These are phyloP conservation scores for Margarornis squamiger DNA, from an alignment of 2,797 vertebrate species.

Conservation along the genomic window DNA sequence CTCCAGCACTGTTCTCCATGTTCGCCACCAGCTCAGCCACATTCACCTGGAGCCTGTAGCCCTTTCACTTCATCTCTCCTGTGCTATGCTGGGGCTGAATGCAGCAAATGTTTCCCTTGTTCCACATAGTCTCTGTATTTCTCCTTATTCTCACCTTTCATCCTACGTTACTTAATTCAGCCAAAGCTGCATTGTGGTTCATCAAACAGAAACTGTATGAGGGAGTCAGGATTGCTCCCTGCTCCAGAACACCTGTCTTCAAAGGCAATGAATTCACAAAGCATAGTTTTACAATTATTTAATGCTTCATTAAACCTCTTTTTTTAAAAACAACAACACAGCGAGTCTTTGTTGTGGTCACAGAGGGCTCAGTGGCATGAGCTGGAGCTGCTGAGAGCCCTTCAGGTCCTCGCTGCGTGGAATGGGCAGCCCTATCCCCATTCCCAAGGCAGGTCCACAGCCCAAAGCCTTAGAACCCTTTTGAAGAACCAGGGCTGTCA, in stretches of 20 bases:
- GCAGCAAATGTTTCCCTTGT: background rate
- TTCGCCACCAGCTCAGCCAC: background rate
- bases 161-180: background rate
- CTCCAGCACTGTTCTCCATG: background rate
- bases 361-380: background rate
- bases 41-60: background rate
- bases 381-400: background rate
- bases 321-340: background rate
- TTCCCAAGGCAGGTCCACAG: background rate
- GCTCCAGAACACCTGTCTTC: background rate
- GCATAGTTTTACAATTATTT: background rate
- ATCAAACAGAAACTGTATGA: background rate
- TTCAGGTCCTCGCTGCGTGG: background rate
- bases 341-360: background rate
- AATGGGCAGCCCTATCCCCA: background rate
- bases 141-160: background rate
- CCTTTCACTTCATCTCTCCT: background rate
- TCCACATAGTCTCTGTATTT: background rate
- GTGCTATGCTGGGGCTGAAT: background rate
- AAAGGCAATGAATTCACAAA: background rate
- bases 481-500: background rate
- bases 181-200: background rate
- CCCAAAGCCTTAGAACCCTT: background rate
- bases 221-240: background rate
- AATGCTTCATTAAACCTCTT: background rate